Conservation (phyloP, 2,797 vertebrate genomes). For the Dallia pectoralis region DNA sequence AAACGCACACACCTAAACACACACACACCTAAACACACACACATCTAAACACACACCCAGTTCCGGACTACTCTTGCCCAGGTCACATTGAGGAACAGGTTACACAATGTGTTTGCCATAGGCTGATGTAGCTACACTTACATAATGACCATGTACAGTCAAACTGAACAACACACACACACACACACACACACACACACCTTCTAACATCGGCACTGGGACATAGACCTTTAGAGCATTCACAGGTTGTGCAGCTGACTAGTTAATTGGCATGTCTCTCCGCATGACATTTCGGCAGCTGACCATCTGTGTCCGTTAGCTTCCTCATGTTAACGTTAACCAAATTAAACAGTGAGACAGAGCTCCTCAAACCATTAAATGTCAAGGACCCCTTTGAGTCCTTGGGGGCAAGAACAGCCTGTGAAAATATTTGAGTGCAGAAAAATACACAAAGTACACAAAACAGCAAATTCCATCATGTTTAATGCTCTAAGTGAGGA, state of each 20-base stretch:
- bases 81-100: slow-evolving; percentile 15
- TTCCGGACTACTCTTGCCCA: background rate
- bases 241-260: slow-evolving; percentile 36
- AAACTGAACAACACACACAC: background rate
- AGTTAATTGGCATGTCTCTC: slow-evolving; percentile 44
- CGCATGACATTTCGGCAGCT: slow-evolving; percentile 62
- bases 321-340: slow-evolving; percentile 37
- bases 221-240: slow-evolving; percentile 32
- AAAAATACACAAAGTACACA: slow-evolving; percentile 1
- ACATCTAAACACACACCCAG: too few species aligned
- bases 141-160: slow-evolving; percentile 6
- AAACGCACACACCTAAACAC: too few species aligned
- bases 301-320: slow-evolving; percentile 64
- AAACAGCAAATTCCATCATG: background rate
- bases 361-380: too few species aligned
- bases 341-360: too few species aligned
- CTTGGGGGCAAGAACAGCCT: too few species aligned
- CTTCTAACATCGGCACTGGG: slow-evolving; percentile 8
- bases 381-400: too few species aligned
- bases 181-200: slow-evolving; percentile 2
- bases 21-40: too few species aligned
- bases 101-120: background rate
- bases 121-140: slow-evolving; percentile 6
- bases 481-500: too few species aligned
- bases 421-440: too few species aligned